phyloP scores from a whole-genome alignment of 2,888 invertebrate species.

The Tipula confusa region DNA sequence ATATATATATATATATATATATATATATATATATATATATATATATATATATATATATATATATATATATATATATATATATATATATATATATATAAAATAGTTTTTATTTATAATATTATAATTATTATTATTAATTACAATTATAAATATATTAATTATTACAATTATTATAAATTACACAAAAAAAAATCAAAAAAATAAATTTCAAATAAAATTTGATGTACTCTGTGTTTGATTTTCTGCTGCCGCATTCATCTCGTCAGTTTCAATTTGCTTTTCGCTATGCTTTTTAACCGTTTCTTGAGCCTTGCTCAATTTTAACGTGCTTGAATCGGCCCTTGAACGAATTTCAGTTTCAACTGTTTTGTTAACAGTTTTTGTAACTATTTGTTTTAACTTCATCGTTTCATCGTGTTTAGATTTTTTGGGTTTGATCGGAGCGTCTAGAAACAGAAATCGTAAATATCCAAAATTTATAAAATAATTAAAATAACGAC shows the following conservation, averaged over 20 bases:
- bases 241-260: neutral
- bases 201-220: slow-evolving; percentile 30
- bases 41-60: too few relatives aligned
- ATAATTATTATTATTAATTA: slow-evolving; percentile 25
- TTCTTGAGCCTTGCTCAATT: slow-evolving; percentile 54
- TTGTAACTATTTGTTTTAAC: slow-evolving; percentile 58
- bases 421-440: slow-evolving; percentile 58
- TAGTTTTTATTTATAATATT: slow-evolving; percentile 28
- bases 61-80: too few relatives aligned
- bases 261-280: slow-evolving; percentile 32
- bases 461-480: neutral
- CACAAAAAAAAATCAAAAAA: neutral
- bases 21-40: too few relatives aligned
- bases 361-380: slow-evolving; percentile 58
- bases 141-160: neutral
- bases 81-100: neutral
- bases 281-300: slow-evolving; percentile 50
- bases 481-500: neutral
- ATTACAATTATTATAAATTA: slow-evolving; percentile 26
- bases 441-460: slow-evolving; percentile 52
- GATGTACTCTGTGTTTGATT: neutral
- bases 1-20: too few relatives aligned
- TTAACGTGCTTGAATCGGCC: slow-evolving; percentile 51
- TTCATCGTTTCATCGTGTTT: slow-evolving; percentile 57
- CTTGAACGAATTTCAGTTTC: slow-evolving; percentile 58